Conservation (phyloP, 2,797 vertebrate species). For the Megalops cyprinoides region DNA sequence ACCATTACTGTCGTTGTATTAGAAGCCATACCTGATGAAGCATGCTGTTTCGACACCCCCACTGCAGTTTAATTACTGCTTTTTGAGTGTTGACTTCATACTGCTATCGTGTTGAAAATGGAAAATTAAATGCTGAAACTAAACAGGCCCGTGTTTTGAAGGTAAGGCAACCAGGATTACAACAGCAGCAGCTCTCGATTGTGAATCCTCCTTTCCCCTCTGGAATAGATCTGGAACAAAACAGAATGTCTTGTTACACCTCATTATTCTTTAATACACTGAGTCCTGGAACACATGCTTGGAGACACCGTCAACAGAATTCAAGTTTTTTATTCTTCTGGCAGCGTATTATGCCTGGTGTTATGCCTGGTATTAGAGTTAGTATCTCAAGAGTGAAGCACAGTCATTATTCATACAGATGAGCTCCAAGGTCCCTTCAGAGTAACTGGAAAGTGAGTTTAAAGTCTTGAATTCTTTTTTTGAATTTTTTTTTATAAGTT, state of each 20-base stretch:
- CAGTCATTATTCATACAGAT: constrained; percentile 17
- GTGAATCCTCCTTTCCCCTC: too few relatives aligned
- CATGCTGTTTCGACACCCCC: background rate
- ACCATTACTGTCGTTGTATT: background rate
- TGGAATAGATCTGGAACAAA: background rate
- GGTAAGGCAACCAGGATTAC: background rate
- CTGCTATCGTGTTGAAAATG: too few relatives aligned
- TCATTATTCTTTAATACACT: constrained; percentile 12
- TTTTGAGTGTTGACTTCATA: background rate
- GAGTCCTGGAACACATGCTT: too few relatives aligned
- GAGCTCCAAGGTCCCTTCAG: constrained; percentile 14
- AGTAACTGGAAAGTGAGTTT: background rate
- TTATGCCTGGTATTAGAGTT: constrained; percentile 1
- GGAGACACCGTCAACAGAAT: background rate
- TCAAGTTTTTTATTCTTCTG: background rate
- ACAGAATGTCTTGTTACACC: background rate
- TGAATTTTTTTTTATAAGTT: too few relatives aligned
- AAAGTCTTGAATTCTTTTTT: constrained; percentile 14
- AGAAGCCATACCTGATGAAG: background rate
- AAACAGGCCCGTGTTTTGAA: background rate
- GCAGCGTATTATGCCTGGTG: background rate
- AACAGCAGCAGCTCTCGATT: background rate
- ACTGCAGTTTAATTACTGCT: background rate
- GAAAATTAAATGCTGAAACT: background rate
- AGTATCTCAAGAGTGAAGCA: background rate